These are phyloP conservation scores for Myoxocephalus aenaeus DNA, from an alignment of 2,797 vertebrate genomes.

Conservation along the genomic window DNA sequence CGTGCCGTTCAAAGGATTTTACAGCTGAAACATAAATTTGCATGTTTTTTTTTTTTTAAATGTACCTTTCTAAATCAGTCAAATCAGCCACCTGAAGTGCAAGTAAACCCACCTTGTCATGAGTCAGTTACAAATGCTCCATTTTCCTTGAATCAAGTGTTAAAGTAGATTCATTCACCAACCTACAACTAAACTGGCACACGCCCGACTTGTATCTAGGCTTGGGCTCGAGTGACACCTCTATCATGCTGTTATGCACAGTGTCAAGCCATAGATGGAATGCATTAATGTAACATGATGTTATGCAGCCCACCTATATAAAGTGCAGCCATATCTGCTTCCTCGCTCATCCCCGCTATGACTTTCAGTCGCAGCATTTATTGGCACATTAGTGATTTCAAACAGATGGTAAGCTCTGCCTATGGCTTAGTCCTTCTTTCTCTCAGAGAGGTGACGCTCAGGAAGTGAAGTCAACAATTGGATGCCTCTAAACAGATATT, in stretches of 20 bases:
- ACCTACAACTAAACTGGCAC: background rate
- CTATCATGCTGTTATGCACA: conserved; percentile 20
- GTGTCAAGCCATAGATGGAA: conserved; percentile 21
- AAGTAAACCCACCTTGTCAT: background rate
- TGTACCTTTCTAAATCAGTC: background rate
- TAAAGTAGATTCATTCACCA: conserved; percentile 17
- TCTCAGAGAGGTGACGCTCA: conserved; percentile 30
- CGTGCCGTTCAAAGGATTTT: background rate
- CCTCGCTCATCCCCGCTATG: conserved; percentile 13
- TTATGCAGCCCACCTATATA: conserved; percentile 35
- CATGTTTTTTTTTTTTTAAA: conserved; percentile 13
- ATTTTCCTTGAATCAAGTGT: conserved; percentile 26
- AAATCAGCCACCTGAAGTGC: background rate
- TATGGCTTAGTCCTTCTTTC: conserved; percentile 42
- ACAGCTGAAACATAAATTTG: conserved; percentile 19
- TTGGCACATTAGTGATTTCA: conserved; percentile 62
- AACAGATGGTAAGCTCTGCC: conserved; percentile 54
- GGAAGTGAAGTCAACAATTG: conserved; percentile 48
- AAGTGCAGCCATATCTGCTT: conserved; percentile 20
- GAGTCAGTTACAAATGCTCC: background rate
- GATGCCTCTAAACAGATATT: conserved; percentile 47
- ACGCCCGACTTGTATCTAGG: background rate
- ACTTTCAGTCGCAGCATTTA: conserved; percentile 42
- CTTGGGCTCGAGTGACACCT: conserved; percentile 21
- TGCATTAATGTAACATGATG: conserved; percentile 44